Evolutionary conservation across 2,888 invertebrate genomes (phyloP), one percentile per base, ranked within the genome.

Genomic region (Meliscaeva auricollis): DNA sequence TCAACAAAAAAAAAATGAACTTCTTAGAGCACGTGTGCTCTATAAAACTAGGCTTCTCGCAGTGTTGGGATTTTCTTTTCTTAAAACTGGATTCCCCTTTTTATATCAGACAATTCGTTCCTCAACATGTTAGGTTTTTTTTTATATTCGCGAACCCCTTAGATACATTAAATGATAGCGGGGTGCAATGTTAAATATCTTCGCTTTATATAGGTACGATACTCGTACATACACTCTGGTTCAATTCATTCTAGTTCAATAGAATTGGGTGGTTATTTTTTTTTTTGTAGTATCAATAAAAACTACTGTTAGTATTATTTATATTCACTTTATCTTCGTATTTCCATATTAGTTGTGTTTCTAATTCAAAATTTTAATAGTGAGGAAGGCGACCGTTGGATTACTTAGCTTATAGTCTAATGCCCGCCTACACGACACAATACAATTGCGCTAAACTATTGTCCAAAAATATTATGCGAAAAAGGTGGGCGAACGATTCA

Each of bases 1-100:
- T 76, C 69, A 73, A 41, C 41, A 54, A 77, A 82, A 68, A 54
- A 84, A 78, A 69, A 72, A 72, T n/a, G 76, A 81, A 73, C 73
- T 85, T 52, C 81, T 41, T 69, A 73, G 68, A 85, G 85, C 85
- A 85, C 85, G 85, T 85, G 85, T 85, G 85, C 85, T 77, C 81
- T 85, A 85, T 77, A 81, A 85, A 85, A 77, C 76, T 77, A 85
- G 85, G 69, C 48, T 62, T 81, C 85, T 81, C 68, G 81, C 60
- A 30, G 80, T 56, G 80, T 60, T 75, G 50, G 66, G 56, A 76
- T 70, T 44, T 80, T 76, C 66, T 17, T 80, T 56, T 54, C 22
- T 60, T 35, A 35, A 66, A 50, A 32, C 58, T 17, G 64, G 44
- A 20, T 64, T 46, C 41, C 54, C 54, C 58, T 41, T 75, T 79